phyloP scores from a whole-genome alignment of 2,797 vertebrate genomes.

The Argya squamiceps region DNA sequence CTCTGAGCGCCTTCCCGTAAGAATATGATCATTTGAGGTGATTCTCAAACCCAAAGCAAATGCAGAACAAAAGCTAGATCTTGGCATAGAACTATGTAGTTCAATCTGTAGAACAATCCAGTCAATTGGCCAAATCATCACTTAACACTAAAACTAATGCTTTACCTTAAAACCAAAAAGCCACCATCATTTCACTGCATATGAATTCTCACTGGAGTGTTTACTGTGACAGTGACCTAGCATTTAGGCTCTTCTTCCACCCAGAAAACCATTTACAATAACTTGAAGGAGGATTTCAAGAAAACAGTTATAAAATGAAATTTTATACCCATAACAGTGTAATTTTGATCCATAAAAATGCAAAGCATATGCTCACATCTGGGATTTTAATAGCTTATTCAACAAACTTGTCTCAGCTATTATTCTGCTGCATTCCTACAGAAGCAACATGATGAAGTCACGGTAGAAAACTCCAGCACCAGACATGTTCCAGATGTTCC shows the following conservation, averaged over 20 bases:
- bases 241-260: not conserved
- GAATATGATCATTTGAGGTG: not conserved
- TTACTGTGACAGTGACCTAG: not conserved
- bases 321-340: slow-evolving; percentile 3
- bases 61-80: not conserved
- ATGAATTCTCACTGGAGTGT: not conserved
- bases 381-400: slow-evolving; percentile 41
- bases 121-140: not conserved
- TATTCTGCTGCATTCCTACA: slow-evolving; percentile 47
- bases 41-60: not conserved
- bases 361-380: slow-evolving; percentile 46
- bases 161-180: not conserved
- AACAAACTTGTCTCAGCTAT: slow-evolving; percentile 40
- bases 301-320: not conserved
- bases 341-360: slow-evolving; percentile 36
- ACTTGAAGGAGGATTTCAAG: not conserved
- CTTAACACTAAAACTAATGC: not conserved
- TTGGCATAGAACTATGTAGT: not conserved
- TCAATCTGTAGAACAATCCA: not conserved
- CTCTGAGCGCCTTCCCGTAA: not conserved
- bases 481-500: slow-evolving; percentile 26
- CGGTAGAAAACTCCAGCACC: not conserved
- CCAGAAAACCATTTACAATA: not conserved
- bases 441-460: slow-evolving; percentile 56
- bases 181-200: not conserved